These are phyloP conservation scores for Hypotaenidia okinawae DNA, from an alignment of 2,797 vertebrate genomes.

Conservation along the genomic window DNA sequence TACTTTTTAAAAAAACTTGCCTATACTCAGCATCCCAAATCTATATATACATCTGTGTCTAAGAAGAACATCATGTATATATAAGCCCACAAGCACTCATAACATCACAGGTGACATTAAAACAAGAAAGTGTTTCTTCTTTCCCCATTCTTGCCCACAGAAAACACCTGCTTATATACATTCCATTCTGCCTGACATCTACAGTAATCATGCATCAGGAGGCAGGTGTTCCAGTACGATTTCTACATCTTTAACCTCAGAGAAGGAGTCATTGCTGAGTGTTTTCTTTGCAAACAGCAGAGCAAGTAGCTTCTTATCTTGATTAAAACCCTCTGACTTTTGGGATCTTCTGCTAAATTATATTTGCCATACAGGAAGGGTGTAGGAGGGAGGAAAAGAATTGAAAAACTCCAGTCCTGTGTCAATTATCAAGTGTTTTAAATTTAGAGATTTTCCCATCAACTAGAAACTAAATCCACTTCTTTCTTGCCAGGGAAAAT, in stretches of 20 bases:
- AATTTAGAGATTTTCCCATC: slow-evolving; percentile 53
- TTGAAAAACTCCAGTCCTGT: slow-evolving; percentile 38
- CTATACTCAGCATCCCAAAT: background rate
- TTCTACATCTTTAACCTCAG: background rate
- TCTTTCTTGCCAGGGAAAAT: slow-evolving; percentile 51
- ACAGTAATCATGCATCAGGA: background rate
- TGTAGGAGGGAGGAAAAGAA: slow-evolving; percentile 53
- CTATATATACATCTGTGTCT: background rate
- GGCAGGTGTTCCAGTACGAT: background rate
- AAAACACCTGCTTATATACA: background rate
- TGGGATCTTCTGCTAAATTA: slow-evolving; percentile 40
- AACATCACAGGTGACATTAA: background rate
- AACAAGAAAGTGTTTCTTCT: background rate
- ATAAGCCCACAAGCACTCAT: background rate
- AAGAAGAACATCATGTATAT: background rate
- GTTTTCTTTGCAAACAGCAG: slow-evolving; percentile 35
- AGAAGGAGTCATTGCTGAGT: background rate
- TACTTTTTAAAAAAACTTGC: background rate
- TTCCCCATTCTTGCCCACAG: background rate
- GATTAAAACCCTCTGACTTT: slow-evolving; percentile 44
- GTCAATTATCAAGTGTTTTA: slow-evolving; percentile 62
- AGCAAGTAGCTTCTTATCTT: background rate
- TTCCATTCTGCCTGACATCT: background rate
- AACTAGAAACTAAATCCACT: slow-evolving; percentile 54
- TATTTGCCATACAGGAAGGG: slow-evolving; percentile 38